Evolutionary conservation across 2,888 invertebrate species (phyloP), one percentile per base, ranked within the genome.

Genomic region (Coenonympha arcania): DNA sequence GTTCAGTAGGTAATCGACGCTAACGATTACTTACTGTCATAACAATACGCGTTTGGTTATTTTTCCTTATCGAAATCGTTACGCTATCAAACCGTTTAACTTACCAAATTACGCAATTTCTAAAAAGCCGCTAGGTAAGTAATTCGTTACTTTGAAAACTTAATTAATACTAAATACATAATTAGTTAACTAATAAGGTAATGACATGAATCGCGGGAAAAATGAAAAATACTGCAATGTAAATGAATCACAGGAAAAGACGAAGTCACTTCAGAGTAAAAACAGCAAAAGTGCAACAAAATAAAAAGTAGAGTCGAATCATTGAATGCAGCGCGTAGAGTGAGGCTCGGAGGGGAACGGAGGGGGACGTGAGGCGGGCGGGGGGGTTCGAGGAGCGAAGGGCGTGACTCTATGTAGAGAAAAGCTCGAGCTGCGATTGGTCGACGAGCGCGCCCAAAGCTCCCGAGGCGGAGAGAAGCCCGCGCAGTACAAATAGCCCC

Each of bases 351-450:
- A 22, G 41, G 41, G 41, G 52, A 19, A 39, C 36, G 33, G 47
- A 45, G 51, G 52, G 57, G 42, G 48, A 37, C 18, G 39, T 30
- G 48, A 54, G 41, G 18, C 9, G 46, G 61, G 51, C 55, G 62
- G 52, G 62, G 62, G 62, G 66, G 65, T 66, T 65, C 65, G 58
- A 60, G 62, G 68, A 63, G 58, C 42, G 49, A 26, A 58, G 58
- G 78, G 81, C 73, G 77, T 65, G 66, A 62, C 66, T 54, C 65
- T 80, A 80, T 80, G 72, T 80, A 79, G 63, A 63, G 60, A 62
- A 81, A 84, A 83, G 83, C 83, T 81, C 66, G 61, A 48, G 11
- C 44, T 18, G 48, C 47, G 31, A 80, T 83, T 82, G 79, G 84
- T 16, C 45, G 50, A 42, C 43, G 43, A 45, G 52, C 54, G 56